Evolutionary conservation across 2,797 vertebrate genomes (phyloP).

Genomic region (Rhinophrynus dorsalis): DNA sequence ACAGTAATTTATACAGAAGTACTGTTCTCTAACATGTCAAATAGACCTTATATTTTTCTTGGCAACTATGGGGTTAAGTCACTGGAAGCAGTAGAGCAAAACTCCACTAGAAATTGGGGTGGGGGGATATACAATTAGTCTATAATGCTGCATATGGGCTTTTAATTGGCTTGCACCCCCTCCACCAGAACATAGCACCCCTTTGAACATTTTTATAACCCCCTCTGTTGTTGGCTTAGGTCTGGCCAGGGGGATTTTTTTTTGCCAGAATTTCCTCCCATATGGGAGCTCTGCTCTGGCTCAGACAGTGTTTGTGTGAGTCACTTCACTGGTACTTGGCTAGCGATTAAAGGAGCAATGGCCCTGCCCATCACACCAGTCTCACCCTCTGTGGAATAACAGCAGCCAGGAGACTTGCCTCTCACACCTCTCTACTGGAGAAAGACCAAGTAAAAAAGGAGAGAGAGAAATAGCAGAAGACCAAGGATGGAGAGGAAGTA

Average conservation of each 20-base stretch:
- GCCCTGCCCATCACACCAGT: constrained; percentile 33
- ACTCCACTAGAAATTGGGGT: no score
- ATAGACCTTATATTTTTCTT: no score
- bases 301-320: constrained; percentile 34
- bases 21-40: no score
- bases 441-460: constrained; percentile 38
- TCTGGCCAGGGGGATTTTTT: constrained; percentile 17
- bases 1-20: no score
- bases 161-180: constrained; percentile 30
- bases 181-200: constrained; percentile 18
- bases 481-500: neutral
- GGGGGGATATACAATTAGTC: neutral
- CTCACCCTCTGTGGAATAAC: constrained; percentile 37
- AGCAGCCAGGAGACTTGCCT: constrained; percentile 24
- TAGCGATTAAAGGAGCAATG: constrained; percentile 31
- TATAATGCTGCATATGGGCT: constrained; percentile 13
- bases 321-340: constrained; percentile 45
- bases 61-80: neutral
- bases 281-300: constrained; percentile 31
- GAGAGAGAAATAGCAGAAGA: neutral
- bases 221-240: constrained; percentile 32
- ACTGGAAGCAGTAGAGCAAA: neutral
- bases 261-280: constrained; percentile 34
- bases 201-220: constrained; percentile 47
- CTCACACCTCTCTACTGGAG: constrained; percentile 45